Conservation (phyloP, 1,140 invertebrate species). For the Globodera rostochiensis region DNA sequence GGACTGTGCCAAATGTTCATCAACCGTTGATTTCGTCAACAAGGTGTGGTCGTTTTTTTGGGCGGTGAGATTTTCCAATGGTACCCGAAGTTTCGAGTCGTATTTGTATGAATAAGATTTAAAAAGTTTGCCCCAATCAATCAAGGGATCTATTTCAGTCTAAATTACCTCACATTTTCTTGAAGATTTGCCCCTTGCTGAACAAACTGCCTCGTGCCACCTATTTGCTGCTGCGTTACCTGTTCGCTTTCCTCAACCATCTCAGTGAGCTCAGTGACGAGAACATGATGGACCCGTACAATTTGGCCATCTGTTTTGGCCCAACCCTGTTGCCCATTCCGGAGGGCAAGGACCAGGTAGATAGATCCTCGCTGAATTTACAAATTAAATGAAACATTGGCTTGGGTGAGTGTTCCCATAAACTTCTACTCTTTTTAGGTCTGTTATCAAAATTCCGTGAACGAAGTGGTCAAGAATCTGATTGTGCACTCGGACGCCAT, state of each 20-base stretch:
- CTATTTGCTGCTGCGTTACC: constrained; percentile 85
- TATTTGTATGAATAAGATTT: too few relatives aligned
- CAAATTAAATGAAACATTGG: too few relatives aligned
- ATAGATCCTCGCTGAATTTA: constrained; percentile 59
- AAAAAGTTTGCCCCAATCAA: too few relatives aligned
- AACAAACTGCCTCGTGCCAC: constrained; percentile 78
- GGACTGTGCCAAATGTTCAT: constrained; percentile 69
- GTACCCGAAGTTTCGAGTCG: too few relatives aligned
- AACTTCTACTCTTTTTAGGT: constrained; percentile 39
- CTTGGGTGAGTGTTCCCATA: too few relatives aligned
- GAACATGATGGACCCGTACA: constrained; percentile 98
- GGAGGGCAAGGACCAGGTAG: constrained; percentile 89
- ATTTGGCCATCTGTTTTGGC: constrained; percentile 95
- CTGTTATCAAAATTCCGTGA: constrained; percentile 64
- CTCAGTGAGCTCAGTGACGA: constrained; percentile 88
- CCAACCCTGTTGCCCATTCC: constrained; percentile 92
- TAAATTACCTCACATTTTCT: constrained; percentile 3
- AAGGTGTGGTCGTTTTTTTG: constrained; percentile 17
- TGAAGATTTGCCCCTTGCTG: constrained; percentile 73
- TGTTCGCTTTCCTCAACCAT: constrained; percentile 93
- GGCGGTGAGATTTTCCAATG: too few relatives aligned
- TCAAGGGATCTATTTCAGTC: too few relatives aligned
- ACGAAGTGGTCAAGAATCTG: constrained; percentile 63
- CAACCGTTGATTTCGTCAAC: constrained; percentile 49
- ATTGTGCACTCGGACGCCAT: constrained; percentile 59